These are phyloP conservation scores for Catharus bicknelli DNA, from an alignment of 2,113 vertebrate genomes.

Conservation along the genomic window DNA sequence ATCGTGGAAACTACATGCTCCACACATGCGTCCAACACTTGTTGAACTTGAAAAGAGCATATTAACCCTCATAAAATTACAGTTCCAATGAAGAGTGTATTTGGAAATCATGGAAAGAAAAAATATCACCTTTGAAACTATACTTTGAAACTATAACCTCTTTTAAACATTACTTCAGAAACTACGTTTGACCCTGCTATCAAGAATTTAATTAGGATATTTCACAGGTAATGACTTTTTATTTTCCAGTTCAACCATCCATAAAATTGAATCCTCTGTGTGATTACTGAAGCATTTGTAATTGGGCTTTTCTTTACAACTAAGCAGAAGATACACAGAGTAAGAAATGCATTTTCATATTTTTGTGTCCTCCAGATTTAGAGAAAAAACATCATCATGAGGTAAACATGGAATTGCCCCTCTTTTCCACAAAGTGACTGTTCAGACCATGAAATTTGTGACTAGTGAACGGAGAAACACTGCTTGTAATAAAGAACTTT, in stretches of 20 bases:
- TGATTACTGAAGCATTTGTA: constrained; percentile 49
- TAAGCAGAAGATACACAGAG: not conserved
- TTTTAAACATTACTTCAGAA: constrained; percentile 31
- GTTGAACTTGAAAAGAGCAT: not conserved
- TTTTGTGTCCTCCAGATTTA: not conserved
- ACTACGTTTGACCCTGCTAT: not conserved
- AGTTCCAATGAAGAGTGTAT: not conserved
- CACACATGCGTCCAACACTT: not conserved
- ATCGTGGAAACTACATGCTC: not conserved
- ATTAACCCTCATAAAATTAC: not conserved
- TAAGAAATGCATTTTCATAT: not conserved
- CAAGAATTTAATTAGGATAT: constrained; percentile 50
- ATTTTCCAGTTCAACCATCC: constrained; percentile 52
- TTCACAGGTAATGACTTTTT: constrained; percentile 56
- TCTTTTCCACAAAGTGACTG: not conserved
- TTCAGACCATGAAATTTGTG: not conserved
- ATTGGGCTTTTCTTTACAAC: constrained; percentile 36
- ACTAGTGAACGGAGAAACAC: not conserved
- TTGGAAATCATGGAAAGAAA: not conserved
- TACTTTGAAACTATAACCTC: not conserved
- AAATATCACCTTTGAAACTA: not conserved
- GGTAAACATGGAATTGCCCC: not conserved
- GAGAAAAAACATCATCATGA: not conserved
- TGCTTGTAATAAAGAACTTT: not conserved
- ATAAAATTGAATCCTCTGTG: constrained; percentile 42